Evolutionary conservation across 92 coral and sea anemone genomes (phyloP).

Genomic region (Phenganax marumi): DNA sequence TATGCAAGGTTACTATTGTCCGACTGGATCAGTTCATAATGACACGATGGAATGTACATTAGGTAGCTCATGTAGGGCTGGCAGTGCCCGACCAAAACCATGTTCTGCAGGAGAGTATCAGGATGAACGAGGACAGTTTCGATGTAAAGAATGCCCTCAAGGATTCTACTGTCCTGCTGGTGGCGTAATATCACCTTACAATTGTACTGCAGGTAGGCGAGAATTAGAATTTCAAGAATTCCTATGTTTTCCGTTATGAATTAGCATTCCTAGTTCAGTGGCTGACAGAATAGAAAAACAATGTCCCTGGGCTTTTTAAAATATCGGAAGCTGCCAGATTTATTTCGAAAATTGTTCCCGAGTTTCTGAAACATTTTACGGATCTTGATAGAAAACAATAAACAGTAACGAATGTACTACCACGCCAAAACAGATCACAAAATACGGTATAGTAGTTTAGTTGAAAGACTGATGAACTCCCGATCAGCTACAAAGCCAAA

Average conservation of each 20-base stretch:
- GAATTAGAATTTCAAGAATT: no score
- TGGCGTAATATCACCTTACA: conserved; percentile 78
- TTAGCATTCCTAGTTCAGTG: no score
- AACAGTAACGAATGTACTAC: background rate
- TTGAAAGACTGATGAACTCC: background rate
- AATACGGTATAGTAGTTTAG: background rate
- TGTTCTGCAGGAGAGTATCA: conserved; percentile 89
- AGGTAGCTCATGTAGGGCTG: conserved; percentile 83
- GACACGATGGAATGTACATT: conserved; percentile 77
- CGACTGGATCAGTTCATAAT: conserved; percentile 80
- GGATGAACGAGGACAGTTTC: conserved; percentile 77
- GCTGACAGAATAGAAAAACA: no score
- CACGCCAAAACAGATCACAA: background rate
- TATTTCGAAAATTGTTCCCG: background rate
- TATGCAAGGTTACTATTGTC: conserved; percentile 97
- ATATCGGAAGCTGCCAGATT: background rate
- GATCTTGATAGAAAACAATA: background rate
- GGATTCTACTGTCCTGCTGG: conserved; percentile 79
- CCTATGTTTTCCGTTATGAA: no score
- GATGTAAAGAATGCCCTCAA: conserved; percentile 70
- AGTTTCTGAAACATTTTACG: conserved; percentile 8
- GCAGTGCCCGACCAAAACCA: conserved; percentile 66
- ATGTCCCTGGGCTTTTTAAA: background rate
- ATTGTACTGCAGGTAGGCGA: conserved; percentile 75
- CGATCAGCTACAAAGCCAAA: no score